Conservation (phyloP, 2,113 vertebrate species). For the Heptranchias perlo region DNA sequence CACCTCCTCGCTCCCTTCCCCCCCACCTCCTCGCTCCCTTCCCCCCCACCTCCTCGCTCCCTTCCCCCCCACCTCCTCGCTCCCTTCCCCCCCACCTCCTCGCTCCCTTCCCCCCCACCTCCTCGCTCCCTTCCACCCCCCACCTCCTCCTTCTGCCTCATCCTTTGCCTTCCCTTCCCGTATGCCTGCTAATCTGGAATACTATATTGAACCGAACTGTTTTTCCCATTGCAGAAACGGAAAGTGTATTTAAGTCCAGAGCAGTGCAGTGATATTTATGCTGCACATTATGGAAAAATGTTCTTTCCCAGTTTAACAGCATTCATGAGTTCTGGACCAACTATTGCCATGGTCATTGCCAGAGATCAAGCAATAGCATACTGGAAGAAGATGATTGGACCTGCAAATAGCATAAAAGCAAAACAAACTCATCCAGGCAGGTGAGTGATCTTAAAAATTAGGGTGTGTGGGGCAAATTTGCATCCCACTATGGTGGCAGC, state of each 20-base stretch:
- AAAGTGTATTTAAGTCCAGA: conserved; percentile 82
- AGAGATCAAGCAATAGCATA: conserved; percentile 67
- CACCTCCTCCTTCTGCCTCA: background rate
- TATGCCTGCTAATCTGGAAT: background rate
- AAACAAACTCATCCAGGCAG: conserved; percentile 75
- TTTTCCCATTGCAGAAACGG: conserved; percentile 64
- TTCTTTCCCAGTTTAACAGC: conserved; percentile 83
- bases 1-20: too few relatives aligned
- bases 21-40: too few relatives aligned
- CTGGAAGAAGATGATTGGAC: conserved; percentile 86
- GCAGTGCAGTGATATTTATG: conserved; percentile 90
- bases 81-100: too few relatives aligned
- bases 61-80: too few relatives aligned
- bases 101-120: too few relatives aligned
- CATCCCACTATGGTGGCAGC: background rate
- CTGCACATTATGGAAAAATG: conserved; percentile 78
- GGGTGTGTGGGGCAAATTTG: background rate
- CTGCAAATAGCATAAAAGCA: conserved; percentile 65
- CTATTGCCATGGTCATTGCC: conserved; percentile 71
- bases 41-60: too few relatives aligned
- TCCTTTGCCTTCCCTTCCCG: background rate
- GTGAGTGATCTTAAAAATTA: conserved; percentile 55
- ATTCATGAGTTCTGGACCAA: conserved; percentile 91
- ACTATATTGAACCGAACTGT: conserved; percentile 28
- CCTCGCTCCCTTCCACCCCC: background rate